Conservation (phyloP, 2,113 vertebrate genomes). For the Hippocampus comes region DNA sequence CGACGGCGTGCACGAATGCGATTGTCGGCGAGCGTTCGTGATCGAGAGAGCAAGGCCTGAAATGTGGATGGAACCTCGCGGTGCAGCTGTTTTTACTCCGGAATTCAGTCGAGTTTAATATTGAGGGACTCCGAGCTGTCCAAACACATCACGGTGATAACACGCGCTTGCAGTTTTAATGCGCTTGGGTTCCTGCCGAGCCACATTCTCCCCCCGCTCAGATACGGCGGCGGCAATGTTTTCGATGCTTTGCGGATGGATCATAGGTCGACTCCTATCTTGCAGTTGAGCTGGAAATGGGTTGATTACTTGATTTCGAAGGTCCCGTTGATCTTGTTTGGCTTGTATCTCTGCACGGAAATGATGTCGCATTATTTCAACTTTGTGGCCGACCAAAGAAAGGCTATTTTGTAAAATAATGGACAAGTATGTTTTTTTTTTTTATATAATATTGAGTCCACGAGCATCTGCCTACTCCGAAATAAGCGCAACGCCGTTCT, state of each 20-base stretch:
- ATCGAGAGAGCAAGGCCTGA: slow-evolving; percentile 20
- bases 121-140: slow-evolving; percentile 47
- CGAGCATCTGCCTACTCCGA: neutral
- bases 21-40: slow-evolving; percentile 10
- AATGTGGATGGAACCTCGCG: slow-evolving; percentile 46
- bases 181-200: slow-evolving; percentile 11
- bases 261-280: neutral
- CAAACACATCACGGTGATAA: slow-evolving; percentile 44
- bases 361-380: neutral
- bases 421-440: neutral
- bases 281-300: neutral
- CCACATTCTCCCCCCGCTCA: slow-evolving; percentile 5
- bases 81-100: slow-evolving; percentile 51
- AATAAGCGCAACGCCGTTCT: neutral
- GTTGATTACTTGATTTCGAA: neutral
- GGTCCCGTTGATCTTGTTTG: neutral
- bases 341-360: neutral
- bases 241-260: neutral
- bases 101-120: slow-evolving; percentile 56
- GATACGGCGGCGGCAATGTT: slow-evolving; percentile 13
- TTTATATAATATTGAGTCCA: neutral
- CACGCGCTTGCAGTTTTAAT: slow-evolving; percentile 12
- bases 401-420: too few species aligned
- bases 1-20: slow-evolving; percentile 22
- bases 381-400: too few species aligned